A percentile compares a stretch with the other conserved stretches of the same genome.
Evolutionary conservation across 1,140 invertebrate species (phyloP).

Genomic region (Plodia interpunctella): DNA sequence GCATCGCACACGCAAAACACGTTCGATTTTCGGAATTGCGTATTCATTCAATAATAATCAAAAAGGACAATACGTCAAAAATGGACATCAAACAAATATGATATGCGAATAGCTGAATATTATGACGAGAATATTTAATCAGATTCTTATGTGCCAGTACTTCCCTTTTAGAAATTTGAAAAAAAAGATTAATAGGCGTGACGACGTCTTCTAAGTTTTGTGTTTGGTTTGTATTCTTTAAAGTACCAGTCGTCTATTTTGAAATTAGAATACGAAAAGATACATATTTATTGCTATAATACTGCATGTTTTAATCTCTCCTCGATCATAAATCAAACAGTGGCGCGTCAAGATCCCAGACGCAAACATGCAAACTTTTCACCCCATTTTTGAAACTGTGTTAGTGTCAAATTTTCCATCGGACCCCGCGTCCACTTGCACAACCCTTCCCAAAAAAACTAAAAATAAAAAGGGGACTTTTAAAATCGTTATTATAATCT

Average conservation of each 20-base stretch:
- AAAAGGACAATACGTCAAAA: slow-evolving; percentile 2
- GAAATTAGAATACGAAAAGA: neutral
- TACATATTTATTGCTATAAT: neutral
- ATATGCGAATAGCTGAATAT: neutral
- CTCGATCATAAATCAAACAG: neutral
- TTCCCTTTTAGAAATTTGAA: too few species aligned
- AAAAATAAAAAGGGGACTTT: slow-evolving; percentile 61
- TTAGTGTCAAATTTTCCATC: slow-evolving; percentile 62
- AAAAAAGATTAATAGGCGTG: too few species aligned
- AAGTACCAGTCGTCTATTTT: neutral
- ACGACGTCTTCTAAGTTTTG: too few species aligned
- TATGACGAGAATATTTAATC: neutral
- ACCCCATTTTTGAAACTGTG: slow-evolving; percentile 55
- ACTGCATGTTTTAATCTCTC: neutral
- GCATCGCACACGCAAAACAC: neutral
- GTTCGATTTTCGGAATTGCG: neutral
- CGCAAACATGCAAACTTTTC: slow-evolving; percentile 39
- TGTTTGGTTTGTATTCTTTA: too few species aligned
- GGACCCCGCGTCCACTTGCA: slow-evolving; percentile 61
- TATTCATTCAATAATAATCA: neutral
- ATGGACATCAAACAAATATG: neutral
- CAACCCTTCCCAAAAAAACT: slow-evolving; percentile 65
- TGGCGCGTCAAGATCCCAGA: neutral
- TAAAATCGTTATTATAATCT: slow-evolving; percentile 77
- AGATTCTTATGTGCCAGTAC: neutral